A percentile compares a stretch with the other conserved stretches of the same genome.
phyloP scores from a whole-genome alignment of 2,113 vertebrate species.

The Drymodes brunneopygia region DNA sequence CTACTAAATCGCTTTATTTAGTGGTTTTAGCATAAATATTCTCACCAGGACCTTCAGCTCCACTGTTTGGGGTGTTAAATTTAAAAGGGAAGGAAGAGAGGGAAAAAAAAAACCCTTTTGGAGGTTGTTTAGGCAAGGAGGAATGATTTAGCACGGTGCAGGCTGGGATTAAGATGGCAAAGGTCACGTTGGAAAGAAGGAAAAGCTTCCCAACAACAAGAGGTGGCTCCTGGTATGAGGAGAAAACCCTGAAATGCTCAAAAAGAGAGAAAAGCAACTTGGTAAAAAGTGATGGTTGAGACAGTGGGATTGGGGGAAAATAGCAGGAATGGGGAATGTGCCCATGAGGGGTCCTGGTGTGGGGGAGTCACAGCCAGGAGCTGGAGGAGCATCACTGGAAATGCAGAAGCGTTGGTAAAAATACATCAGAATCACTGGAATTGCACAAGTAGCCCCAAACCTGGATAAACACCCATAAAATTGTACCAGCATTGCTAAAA shows the following conservation, averaged over 20 bases:
- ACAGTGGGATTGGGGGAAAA: not conserved
- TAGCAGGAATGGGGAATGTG: not conserved
- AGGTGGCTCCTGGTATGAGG: not conserved
- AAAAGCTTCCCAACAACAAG: not conserved
- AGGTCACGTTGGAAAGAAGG: not conserved
- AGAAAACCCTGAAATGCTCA: not conserved
- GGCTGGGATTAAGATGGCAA: not conserved
- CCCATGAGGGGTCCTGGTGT: accelerated
- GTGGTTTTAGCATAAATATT: not conserved
- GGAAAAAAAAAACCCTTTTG: not conserved
- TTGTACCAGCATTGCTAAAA: accelerated
- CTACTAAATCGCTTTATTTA: not conserved
- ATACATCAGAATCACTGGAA: accelerated
- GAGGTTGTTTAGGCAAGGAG: not conserved
- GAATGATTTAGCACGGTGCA: not conserved
- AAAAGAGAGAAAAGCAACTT: not conserved
- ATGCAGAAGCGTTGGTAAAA: accelerated
- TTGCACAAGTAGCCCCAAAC: accelerated
- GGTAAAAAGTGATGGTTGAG: not conserved
- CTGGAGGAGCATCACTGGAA: not conserved
- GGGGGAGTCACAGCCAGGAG: not conserved
- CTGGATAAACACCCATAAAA: not conserved
- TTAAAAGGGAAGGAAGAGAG: not conserved
- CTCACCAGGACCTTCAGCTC: not conserved
- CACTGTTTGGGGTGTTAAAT: not conserved